These are phyloP conservation scores for Caiman crocodilus DNA, from an alignment of 2,797 vertebrate species.

Conservation along the genomic window DNA sequence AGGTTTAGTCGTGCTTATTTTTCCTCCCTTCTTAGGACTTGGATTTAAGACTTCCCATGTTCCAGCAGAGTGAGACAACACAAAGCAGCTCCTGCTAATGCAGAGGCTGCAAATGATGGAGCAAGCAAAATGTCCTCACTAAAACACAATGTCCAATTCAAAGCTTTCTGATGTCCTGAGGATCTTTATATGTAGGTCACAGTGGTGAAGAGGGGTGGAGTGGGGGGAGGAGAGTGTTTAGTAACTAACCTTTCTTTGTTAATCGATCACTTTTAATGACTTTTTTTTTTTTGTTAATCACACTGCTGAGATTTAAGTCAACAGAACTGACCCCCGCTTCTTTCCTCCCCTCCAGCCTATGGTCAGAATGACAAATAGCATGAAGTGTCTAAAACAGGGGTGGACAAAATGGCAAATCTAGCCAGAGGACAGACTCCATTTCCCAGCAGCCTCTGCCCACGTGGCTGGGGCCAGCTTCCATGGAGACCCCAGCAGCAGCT, in stretches of 20 bases:
- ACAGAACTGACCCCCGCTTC: too few species aligned
- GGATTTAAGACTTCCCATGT: neutral
- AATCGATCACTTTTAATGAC: neutral
- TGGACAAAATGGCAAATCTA: too few species aligned
- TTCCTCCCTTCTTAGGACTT: neutral
- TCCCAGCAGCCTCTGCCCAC: too few species aligned
- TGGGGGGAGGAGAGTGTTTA: neutral
- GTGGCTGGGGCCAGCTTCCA: too few species aligned
- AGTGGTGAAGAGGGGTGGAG: neutral
- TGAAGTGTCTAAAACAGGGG: too few species aligned
- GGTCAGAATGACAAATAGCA: too few species aligned
- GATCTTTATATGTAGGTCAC: neutral
- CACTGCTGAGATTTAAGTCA: too few species aligned
- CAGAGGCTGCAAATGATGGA: accelerated
- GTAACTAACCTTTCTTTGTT: neutral
- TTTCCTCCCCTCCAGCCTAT: too few species aligned
- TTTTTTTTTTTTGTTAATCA: too few species aligned
- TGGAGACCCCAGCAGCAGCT: too few species aligned
- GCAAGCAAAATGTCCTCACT: neutral
- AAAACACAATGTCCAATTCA: accelerated
- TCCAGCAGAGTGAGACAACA: neutral
- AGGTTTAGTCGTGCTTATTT: neutral
- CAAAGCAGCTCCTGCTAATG: accelerated
- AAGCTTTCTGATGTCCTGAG: neutral
- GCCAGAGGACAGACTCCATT: too few species aligned